phyloP scores from a whole-genome alignment of 2,888 invertebrate species.

The Ochropleura plecta region DNA sequence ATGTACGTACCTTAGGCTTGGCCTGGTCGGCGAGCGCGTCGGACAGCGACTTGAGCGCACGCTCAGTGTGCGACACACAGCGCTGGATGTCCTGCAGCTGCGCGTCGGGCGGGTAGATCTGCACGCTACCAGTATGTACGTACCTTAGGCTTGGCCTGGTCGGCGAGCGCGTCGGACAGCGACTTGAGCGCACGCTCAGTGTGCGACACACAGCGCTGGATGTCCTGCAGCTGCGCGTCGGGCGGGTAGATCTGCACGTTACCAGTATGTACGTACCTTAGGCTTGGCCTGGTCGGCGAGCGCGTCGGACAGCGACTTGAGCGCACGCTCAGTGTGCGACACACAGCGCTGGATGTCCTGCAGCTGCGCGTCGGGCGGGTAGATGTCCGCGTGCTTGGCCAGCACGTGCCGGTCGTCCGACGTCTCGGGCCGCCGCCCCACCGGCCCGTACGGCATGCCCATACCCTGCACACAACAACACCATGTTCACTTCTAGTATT shows the following conservation, averaged over 20 bases:
- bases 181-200: no score
- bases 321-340: conserved; percentile 97
- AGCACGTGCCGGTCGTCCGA: conserved; percentile 98
- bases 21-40: conserved; percentile 94
- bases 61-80: conserved; percentile 94
- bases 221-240: no score
- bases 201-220: no score
- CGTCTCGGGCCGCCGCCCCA: conserved; percentile 96
- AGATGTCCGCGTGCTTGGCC: conserved; percentile 97
- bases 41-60: conserved; percentile 97
- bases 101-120: no score
- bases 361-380: conserved; percentile 97
- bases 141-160: conserved; percentile 97
- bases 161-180: conserved; percentile 83
- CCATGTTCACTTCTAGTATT: neutral
- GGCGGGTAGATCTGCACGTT: no score
- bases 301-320: conserved; percentile 98
- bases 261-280: conserved; percentile 68
- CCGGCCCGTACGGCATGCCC: conserved; percentile 83
- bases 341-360: conserved; percentile 97
- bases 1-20: conserved; percentile 73
- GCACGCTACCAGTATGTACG: no score
- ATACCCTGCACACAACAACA: conserved; percentile 61
- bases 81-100: no score
- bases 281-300: conserved; percentile 91